phyloP scores from a whole-genome alignment of 2,797 vertebrate species.

The Anguilla megastoma region DNA sequence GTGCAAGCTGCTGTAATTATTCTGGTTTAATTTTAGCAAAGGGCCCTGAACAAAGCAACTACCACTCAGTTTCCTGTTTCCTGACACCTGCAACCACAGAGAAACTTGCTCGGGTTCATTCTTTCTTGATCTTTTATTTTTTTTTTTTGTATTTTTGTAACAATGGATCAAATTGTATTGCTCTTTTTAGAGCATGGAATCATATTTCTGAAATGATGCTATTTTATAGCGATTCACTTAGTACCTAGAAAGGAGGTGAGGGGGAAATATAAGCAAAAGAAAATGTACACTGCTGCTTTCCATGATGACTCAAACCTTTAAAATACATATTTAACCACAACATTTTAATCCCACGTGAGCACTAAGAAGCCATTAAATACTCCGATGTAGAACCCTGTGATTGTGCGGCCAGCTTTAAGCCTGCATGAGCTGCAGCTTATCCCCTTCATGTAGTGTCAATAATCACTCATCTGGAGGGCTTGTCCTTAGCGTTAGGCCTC shows the following conservation, averaged over 20 bases:
- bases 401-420: not conserved
- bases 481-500: constrained; percentile 15
- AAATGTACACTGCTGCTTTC: not conserved
- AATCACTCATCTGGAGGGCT: constrained; percentile 20
- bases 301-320: not conserved
- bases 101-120: not conserved
- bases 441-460: constrained; percentile 19
- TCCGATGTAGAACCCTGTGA: not conserved
- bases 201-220: not conserved
- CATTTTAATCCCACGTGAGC: not conserved
- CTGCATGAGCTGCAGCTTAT: constrained; percentile 19
- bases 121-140: not conserved
- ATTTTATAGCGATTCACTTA: not conserved
- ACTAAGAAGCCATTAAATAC: not conserved
- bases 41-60: not conserved
- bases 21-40: not conserved
- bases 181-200: not conserved
- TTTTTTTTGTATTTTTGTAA: not conserved
- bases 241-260: not conserved
- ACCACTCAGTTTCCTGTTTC: not conserved
- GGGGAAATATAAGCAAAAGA: not conserved
- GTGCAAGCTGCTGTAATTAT: not conserved
- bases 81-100: not conserved
- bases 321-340: not conserved
- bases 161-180: not conserved